Conservation (phyloP, 2,888 invertebrate species). For the Trisateles emortualis region DNA sequence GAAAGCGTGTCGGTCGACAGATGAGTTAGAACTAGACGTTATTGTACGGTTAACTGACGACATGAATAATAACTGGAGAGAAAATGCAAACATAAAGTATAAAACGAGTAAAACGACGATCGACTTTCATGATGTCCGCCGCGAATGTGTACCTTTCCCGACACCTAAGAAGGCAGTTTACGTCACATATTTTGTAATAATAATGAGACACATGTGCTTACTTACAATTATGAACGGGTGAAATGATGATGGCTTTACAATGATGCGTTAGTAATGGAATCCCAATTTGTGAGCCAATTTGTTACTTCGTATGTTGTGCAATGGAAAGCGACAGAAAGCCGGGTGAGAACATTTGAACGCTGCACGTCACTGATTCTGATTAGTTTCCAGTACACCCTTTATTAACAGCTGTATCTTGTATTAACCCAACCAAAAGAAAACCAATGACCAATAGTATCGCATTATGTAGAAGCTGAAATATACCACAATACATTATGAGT, state of each 20-base stretch:
- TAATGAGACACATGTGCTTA: slow-evolving; percentile 76
- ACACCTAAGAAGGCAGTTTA: slow-evolving; percentile 59
- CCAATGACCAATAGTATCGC: slow-evolving; percentile 84
- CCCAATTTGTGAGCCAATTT: slow-evolving; percentile 86
- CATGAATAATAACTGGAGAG: slow-evolving; percentile 4
- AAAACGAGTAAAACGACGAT: slow-evolving; percentile 1
- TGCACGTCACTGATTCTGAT: slow-evolving; percentile 77
- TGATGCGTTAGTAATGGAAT: slow-evolving; percentile 86
- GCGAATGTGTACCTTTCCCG: slow-evolving; percentile 49
- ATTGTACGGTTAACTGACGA: slow-evolving; percentile 11
- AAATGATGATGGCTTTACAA: slow-evolving; percentile 82
- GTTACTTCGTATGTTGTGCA: slow-evolving; percentile 84
- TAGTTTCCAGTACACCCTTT: slow-evolving; percentile 85
- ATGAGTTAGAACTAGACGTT: slow-evolving; percentile 6
- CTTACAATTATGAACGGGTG: slow-evolving; percentile 83
- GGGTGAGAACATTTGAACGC: slow-evolving; percentile 71
- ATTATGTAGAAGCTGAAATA: slow-evolving; percentile 86
- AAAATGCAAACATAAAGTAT: slow-evolving; percentile 24
- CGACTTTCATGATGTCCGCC: slow-evolving; percentile 1
- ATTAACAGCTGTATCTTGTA: slow-evolving; percentile 86
- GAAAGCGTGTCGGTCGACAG: slow-evolving; percentile 7
- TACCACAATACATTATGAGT: slow-evolving; percentile 79
- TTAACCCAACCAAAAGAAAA: slow-evolving; percentile 87
- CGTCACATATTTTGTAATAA: slow-evolving; percentile 30
- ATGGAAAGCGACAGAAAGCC: slow-evolving; percentile 86